Conservation (phyloP, 2,888 invertebrate species). For the Tenodera sinensis region DNA sequence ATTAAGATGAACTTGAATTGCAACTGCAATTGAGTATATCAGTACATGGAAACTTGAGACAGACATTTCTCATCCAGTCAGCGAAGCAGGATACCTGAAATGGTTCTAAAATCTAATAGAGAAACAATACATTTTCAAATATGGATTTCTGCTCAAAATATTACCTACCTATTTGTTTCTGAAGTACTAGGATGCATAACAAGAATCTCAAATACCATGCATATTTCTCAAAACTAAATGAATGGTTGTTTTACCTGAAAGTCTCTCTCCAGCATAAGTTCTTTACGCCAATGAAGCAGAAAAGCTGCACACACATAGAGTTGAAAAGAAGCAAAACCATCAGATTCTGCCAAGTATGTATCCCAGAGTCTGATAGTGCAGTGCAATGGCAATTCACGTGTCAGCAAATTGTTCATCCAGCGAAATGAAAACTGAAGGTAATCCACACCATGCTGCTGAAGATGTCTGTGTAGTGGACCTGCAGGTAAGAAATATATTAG, state of each 20-base stretch:
- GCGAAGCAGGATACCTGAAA: too few species aligned
- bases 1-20: too few species aligned
- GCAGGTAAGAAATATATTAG: slow-evolving; percentile 25
- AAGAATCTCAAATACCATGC: too few species aligned
- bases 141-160: too few species aligned
- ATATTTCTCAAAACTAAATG: too few species aligned
- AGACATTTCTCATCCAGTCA: too few species aligned
- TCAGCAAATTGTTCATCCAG: slow-evolving; percentile 99
- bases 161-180: too few species aligned
- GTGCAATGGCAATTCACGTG: slow-evolving; percentile 91
- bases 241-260: slow-evolving; percentile 69
- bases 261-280: slow-evolving; percentile 85
- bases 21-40: too few species aligned
- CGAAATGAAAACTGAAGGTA: slow-evolving; percentile 99
- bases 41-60: too few species aligned
- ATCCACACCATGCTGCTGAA: slow-evolving; percentile 90
- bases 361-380: slow-evolving; percentile 99
- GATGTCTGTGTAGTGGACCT: slow-evolving; percentile 85
- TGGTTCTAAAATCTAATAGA: too few species aligned
- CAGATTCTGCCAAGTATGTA: slow-evolving; percentile 93
- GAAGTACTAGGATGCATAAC: too few species aligned
- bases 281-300: slow-evolving; percentile 87
- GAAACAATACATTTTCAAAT: too few species aligned
- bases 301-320: slow-evolving; percentile 99
- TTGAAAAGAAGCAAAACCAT: slow-evolving; percentile 96